Evolutionary conservation across 2,888 invertebrate genomes (phyloP).

Genomic region (Galerucella pusilla): DNA sequence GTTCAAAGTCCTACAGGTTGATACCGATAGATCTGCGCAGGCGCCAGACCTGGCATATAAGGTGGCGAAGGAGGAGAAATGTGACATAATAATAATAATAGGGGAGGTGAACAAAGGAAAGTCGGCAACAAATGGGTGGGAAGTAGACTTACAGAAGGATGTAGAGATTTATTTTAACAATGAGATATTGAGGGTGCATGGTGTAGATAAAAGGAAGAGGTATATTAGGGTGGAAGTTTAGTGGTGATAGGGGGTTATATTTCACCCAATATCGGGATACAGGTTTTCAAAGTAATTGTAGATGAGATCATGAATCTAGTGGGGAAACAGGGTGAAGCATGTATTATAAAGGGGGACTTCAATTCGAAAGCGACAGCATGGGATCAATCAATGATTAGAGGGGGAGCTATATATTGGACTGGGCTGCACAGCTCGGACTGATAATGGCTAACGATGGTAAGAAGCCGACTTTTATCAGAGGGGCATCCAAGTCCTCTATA

Average conservation of each 20-base stretch:
- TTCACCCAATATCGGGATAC: too few species aligned
- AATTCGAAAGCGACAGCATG: too few species aligned
- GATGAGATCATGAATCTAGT: too few species aligned
- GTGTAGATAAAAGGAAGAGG: too few species aligned
- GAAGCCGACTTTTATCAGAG: neutral
- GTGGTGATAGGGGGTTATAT: too few species aligned
- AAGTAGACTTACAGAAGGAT: too few species aligned
- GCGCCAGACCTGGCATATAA: neutral
- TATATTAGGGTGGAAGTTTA: too few species aligned
- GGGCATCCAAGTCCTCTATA: neutral
- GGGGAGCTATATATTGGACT: neutral
- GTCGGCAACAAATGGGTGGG: neutral
- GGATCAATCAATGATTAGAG: neutral
- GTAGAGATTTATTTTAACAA: too few species aligned
- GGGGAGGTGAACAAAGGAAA: neutral
- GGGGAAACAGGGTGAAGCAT: too few species aligned
- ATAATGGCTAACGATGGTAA: neutral
- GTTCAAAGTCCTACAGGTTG: neutral
- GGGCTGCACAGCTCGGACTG: neutral
- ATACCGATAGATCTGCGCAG: neutral
- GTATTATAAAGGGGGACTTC: too few species aligned
- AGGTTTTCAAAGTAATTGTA: too few species aligned
- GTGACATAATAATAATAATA: neutral
- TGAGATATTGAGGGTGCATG: too few species aligned
- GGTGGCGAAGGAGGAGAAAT: neutral